Evolutionary conservation across 2,888 invertebrate genomes (phyloP).

Genomic region (Lasiommata megera): DNA sequence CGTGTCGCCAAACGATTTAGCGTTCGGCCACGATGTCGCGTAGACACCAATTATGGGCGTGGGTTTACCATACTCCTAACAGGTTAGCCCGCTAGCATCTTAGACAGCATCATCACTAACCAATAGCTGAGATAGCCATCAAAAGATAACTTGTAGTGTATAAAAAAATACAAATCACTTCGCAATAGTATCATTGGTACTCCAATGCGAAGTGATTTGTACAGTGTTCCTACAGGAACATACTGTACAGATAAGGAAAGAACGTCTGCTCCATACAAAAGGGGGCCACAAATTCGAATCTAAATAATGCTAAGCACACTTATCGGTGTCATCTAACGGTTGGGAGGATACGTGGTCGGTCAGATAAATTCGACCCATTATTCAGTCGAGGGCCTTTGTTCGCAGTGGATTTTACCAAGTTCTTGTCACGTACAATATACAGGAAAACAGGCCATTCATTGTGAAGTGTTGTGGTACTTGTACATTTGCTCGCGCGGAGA

Average conservation of each 20-base stretch:
- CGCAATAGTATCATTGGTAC: no score
- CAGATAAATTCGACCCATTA: constrained; percentile 39
- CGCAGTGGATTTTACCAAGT: constrained; percentile 35
- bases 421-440: constrained; percentile 42
- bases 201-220: no score
- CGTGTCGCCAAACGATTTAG: no score
- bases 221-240: neutral
- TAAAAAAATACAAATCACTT: no score
- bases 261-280: constrained; percentile 24
- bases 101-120: no score
- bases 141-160: no score
- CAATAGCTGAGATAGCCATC: no score
- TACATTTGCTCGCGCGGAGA: neutral
- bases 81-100: no score
- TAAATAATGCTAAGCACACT: constrained; percentile 35
- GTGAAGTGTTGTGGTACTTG: constrained; percentile 1
- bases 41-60: no score
- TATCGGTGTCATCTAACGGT: constrained; percentile 34
- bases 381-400: constrained; percentile 36
- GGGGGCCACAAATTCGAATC: constrained; percentile 29
- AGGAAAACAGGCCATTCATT: constrained; percentile 5
- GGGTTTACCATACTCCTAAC: no score
- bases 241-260: constrained; percentile 3
- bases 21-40: no score
- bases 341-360: constrained; percentile 33